Evolutionary conservation across 2,797 vertebrate genomes (phyloP).

Genomic region (Oreortyx pictus): DNA sequence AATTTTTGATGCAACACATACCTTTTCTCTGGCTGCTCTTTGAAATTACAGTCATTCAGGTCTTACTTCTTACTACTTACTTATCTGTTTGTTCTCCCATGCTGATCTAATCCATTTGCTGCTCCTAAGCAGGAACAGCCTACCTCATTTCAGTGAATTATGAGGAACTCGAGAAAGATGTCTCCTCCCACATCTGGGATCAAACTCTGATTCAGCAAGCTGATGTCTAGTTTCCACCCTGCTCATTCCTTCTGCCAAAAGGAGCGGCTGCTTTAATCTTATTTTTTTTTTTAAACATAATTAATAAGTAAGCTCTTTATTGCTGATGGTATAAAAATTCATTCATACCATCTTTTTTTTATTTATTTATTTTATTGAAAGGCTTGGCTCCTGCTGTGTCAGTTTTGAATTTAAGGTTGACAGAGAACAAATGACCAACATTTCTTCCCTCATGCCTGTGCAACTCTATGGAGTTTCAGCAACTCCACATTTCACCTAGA

Average conservation of each 20-base stretch:
- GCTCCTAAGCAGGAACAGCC: constrained; percentile 50
- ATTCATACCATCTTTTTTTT: neutral
- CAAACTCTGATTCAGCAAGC: constrained; percentile 71
- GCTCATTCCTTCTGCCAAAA: constrained; percentile 49
- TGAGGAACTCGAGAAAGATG: constrained; percentile 67
- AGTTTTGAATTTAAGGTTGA: neutral
- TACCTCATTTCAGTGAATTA: constrained; percentile 65
- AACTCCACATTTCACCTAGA: neutral
- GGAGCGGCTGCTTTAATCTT: constrained; percentile 61
- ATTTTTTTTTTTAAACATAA: neutral
- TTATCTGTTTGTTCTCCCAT: constrained; percentile 55
- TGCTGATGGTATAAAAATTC: neutral
- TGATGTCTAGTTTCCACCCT: constrained; percentile 65
- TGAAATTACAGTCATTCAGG: constrained; percentile 11
- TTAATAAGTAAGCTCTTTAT: neutral
- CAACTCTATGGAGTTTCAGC: neutral
- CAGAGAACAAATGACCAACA: neutral
- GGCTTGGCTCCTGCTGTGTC: neutral
- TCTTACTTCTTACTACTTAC: neutral
- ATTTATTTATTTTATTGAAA: neutral
- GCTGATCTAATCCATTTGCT: constrained; percentile 62
- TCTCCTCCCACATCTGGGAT: constrained; percentile 72
- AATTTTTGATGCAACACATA: neutral
- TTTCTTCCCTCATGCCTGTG: neutral
- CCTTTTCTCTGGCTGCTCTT: neutral